phyloP scores from a whole-genome alignment of 2,888 invertebrate genomes.

The Tolmerus cingulatus region DNA sequence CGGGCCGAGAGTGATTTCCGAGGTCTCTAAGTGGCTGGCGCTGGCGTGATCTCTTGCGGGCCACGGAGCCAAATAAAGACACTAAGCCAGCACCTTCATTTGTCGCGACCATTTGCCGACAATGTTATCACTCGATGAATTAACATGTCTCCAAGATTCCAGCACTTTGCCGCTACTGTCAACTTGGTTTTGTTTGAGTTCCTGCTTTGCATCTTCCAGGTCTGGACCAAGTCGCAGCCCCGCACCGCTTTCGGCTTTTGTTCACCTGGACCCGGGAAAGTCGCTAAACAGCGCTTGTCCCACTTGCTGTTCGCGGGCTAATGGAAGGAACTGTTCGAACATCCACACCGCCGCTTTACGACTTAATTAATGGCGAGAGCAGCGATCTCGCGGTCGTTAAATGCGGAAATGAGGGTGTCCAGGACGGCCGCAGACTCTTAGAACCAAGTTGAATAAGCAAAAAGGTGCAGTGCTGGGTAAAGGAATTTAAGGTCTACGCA shows the following conservation, averaged over 20 bases:
- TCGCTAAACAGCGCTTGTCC: slow-evolving; percentile 2
- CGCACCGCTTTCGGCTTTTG: background rate
- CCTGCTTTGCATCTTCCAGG: slow-evolving; percentile 6
- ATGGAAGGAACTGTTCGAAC: slow-evolving; percentile 27
- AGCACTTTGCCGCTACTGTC: slow-evolving; percentile 9
- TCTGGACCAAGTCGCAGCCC: background rate
- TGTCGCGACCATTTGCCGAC: slow-evolving; percentile 32
- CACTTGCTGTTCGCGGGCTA: slow-evolving; percentile 4
- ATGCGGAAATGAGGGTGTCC: slow-evolving; percentile 25
- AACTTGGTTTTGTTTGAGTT: slow-evolving; percentile 29
- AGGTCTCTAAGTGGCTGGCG: background rate
- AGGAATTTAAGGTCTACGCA: background rate
- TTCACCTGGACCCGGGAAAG: background rate
- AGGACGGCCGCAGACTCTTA: background rate
- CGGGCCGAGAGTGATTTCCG: background rate
- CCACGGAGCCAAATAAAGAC: slow-evolving; percentile 10
- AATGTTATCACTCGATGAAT: slow-evolving; percentile 11
- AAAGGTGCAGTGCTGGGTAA: background rate
- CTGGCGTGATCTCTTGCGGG: background rate
- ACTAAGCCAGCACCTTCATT: slow-evolving; percentile 24
- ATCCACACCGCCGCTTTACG: slow-evolving; percentile 12
- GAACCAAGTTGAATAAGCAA: background rate
- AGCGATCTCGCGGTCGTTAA: slow-evolving; percentile 29
- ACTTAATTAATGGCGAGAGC: slow-evolving; percentile 39
- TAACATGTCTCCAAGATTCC: slow-evolving; percentile 38